Base-by-base conservation (phyloP, 2,113 vertebrate species). In the Conger conger region DNA sequence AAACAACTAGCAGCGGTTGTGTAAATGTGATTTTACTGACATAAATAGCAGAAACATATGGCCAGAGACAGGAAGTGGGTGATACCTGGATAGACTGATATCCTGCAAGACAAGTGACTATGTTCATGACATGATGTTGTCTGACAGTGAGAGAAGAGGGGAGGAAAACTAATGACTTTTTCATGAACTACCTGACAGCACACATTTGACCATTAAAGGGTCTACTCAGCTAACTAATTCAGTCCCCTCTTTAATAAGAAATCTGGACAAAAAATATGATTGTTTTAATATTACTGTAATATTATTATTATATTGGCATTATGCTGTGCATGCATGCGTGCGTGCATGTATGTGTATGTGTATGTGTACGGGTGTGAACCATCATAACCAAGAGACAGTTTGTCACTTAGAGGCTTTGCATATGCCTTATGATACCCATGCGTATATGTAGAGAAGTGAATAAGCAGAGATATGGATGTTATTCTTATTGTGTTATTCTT, bases 21-120 rank as follows among this genome's bases (percentile, higher is more conserved):
- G 95, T 94, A 95, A 94, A 95, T 94, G 95, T 93, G 95, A 93
- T 96, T 96, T 96, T 95, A 94, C 95, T 95, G 96, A 96, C 95
- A 95, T 94, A 96, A 96, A 95, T 93, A 96, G 96, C 94, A 93
- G 94, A 95, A 96, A 95, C 97, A 97, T 96, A 96, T 95, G 97
- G 96, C 92, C 92, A 1, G 91, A 95, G 95, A 96, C 96, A 95
- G 95, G 94, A 94, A 93, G 92, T 93, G 90, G 94, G 92, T 95
- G 93, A 94, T 96, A 94, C 95, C 94, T 94, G 94, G 88, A 90
- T 85, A 92, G 95, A 93, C 92, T 90, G 92, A 88, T 90, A 92
- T 93, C 93, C 93, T 91, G 87, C 92, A 91, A 83, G 93, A 92
- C 94, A 92, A 91, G 92, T 91, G 89, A 87, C 83, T 84, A 81